Percentiles rank a stretch among this genome's conserved stretches.
Evolutionary conservation across 1,140 invertebrate species (phyloP).

Genomic region (Philotrypesis tridentata): DNA sequence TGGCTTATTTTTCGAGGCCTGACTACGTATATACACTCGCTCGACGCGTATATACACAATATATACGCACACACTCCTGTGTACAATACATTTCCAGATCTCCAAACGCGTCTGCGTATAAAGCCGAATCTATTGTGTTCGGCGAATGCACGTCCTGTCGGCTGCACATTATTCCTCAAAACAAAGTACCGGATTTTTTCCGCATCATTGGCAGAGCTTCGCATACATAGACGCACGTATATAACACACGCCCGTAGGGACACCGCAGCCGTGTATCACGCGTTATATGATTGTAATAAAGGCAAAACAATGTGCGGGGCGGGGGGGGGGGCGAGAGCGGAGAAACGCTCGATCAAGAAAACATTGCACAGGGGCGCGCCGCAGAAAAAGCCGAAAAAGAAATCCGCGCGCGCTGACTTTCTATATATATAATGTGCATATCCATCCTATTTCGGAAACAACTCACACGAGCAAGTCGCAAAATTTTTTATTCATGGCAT

Average conservation of each 20-base stretch:
- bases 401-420: neutral
- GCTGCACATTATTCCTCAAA: neutral
- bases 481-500: too few species aligned
- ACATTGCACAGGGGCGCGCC: neutral
- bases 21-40: neutral
- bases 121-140: neutral
- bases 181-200: neutral
- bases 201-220: too few species aligned
- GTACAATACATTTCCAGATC: too few species aligned
- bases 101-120: neutral
- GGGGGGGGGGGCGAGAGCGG: too few species aligned
- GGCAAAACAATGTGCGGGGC: neutral
- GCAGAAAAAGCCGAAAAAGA: neutral
- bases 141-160: neutral
- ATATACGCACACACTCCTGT: too few species aligned
- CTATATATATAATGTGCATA: too few species aligned
- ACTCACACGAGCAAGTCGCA: too few species aligned
- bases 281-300: neutral
- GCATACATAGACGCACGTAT: too few species aligned
- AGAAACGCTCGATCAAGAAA: constrained; percentile 5
- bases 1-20: neutral
- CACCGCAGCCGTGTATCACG: too few species aligned
- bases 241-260: neutral
- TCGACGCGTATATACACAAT: too few species aligned
- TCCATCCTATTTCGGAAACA: too few species aligned